Conservation (phyloP, 2,113 vertebrate genomes). For the Phylloscopus trochiloides region DNA sequence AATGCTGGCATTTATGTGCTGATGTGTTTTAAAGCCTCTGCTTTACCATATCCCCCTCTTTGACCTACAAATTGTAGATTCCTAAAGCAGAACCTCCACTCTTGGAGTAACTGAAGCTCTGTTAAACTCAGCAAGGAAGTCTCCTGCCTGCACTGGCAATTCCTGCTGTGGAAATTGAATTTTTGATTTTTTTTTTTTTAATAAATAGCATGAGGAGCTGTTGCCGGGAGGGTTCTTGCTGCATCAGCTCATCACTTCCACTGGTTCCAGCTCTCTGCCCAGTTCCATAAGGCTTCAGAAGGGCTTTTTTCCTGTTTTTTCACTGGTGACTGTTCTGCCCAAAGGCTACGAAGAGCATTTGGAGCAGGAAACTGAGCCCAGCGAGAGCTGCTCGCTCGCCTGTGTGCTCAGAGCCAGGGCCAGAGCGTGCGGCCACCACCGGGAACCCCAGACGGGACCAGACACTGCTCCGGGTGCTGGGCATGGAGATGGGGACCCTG, state of each 20-base stretch:
- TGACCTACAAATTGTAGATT: not conserved
- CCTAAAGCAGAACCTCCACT: not conserved
- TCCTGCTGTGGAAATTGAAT: not conserved
- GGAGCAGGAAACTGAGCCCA: not conserved
- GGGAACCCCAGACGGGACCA: not conserved
- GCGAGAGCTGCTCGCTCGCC: not conserved
- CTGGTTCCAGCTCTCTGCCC: not conserved
- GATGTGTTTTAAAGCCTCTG: not conserved
- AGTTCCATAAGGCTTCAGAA: not conserved
- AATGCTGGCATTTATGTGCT: not conserved
- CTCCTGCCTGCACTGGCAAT: not conserved
- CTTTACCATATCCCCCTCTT: not conserved
- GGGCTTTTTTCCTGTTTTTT: not conserved
- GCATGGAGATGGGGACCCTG: not conserved
- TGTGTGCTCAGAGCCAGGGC: not conserved
- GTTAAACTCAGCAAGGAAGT: not conserved
- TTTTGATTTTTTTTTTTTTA: not conserved
- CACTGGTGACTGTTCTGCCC: not conserved
- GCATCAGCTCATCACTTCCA: not conserved
- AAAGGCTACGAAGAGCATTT: not conserved
- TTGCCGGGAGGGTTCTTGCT: not conserved
- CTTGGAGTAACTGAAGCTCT: not conserved
- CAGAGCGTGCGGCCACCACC: not conserved
- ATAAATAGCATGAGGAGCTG: not conserved
- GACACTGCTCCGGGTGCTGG: fast-evolving